These are phyloP conservation scores for Thripadectes ignobilis DNA, from an alignment of 2,797 vertebrate species.

Conservation along the genomic window DNA sequence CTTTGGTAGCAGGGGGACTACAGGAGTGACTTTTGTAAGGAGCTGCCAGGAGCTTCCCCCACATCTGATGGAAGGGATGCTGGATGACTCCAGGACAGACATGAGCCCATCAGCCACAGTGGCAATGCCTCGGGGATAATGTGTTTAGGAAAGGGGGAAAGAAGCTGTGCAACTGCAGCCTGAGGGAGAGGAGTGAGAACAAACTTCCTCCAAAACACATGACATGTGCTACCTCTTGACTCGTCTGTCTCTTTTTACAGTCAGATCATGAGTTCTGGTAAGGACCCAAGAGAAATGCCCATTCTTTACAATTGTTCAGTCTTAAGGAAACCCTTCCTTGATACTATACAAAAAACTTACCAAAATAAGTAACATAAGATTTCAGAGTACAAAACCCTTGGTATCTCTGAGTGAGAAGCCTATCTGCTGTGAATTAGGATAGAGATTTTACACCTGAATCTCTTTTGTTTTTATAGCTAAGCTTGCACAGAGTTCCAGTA, in stretches of 20 bases:
- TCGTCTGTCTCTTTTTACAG: not conserved
- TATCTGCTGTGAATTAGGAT: not conserved
- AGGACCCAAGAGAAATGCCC: not conserved
- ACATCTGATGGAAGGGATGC: fast-evolving
- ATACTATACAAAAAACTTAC: not conserved
- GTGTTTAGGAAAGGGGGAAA: not conserved
- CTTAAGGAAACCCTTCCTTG: not conserved
- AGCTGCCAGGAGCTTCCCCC: not conserved
- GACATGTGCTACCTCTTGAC: not conserved
- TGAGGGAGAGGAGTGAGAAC: not conserved
- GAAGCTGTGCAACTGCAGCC: not conserved
- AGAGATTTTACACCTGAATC: not conserved
- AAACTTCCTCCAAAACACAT: not conserved
- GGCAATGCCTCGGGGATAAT: fast-evolving
- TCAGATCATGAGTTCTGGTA: not conserved
- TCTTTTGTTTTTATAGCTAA: not conserved
- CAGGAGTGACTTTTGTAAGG: not conserved
- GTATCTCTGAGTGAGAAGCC: not conserved
- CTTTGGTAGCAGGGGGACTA: not conserved
- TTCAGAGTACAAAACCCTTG: not conserved
- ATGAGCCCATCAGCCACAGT: not conserved
- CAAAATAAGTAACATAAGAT: not conserved
- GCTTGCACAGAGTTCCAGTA: not conserved
- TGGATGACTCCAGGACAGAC: fast-evolving
- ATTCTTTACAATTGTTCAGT: not conserved